Evolutionary conservation across 2,113 vertebrate species (phyloP), one percentile per base, ranked within the genome.

Genomic region (Proteles cristata): DNA sequence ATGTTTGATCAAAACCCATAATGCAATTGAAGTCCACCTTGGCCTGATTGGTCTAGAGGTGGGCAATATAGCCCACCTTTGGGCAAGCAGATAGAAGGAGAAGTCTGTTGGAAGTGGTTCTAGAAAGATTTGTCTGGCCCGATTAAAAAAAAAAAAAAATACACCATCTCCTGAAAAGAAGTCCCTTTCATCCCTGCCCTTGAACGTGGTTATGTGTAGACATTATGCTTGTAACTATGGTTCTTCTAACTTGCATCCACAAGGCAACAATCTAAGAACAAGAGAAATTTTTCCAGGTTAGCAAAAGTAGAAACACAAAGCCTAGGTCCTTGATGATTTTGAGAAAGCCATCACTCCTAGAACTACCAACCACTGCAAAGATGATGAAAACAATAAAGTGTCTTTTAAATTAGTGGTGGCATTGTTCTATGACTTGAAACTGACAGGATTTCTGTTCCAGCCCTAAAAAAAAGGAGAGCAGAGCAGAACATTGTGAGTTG

Each of bases 281-380:
- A 93, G 96, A 74, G 28, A 33, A 65, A 17, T 35, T 93, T 96
- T 96, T 48, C 33, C 79, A 58, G 33, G 33, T 58, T 85, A 66
- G 85, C 61, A 89, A 86, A 35, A 90, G 21, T 93, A n/a, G 81
- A 96, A 94, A 76, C 31, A 94, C 0, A 93, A 11, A 71, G 4
- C 28, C 53, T 31, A 58, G 31, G 61, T 95, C 82, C 58, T 84
- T 81, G 66, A 33, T 82, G 77, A 93, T 93, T 95, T 48, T 83
- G 16, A 58, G 7, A 69, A n/a, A 93, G n/a, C 25, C 71, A 63
- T 89, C 53, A 86, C 25, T 53, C 77, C 55, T 84, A 69, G 26
- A 90, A 74, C 33, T 74, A 19, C 63, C 87, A 50, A 21, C 53
- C 50, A 91, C 76, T n/a, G 25, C 63, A 82, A 53, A 66, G 28